Conservation (phyloP, 2,113 vertebrate genomes). For the Hemichromis elongatus region DNA sequence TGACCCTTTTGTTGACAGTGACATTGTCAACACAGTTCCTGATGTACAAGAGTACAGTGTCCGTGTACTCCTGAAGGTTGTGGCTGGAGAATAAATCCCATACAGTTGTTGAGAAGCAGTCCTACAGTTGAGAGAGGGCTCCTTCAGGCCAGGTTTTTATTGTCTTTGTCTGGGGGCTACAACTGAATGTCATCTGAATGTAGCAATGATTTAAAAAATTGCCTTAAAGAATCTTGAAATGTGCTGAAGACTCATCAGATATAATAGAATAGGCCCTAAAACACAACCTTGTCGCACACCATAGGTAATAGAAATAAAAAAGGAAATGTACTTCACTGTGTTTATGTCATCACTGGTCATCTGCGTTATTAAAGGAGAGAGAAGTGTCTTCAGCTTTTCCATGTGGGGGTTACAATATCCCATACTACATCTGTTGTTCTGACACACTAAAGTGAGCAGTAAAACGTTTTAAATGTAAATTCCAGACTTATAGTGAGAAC, state of each 20-base stretch:
- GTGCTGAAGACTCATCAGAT: not conserved
- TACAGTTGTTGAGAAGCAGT: too few relatives aligned
- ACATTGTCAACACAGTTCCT: too few relatives aligned
- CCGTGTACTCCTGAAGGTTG: too few relatives aligned
- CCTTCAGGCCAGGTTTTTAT: too few relatives aligned
- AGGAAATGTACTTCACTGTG: not conserved
- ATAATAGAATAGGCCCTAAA: not conserved
- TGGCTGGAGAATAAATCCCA: too few relatives aligned
- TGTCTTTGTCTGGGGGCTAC: too few relatives aligned
- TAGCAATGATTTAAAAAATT: not conserved
- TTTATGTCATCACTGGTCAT: not conserved
- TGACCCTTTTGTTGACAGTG: too few relatives aligned
- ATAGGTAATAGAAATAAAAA: not conserved
- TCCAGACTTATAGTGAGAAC: not conserved
- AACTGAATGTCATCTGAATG: not conserved
- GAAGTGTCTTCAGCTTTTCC: not conserved
- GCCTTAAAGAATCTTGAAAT: not conserved
- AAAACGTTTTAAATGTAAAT: not conserved
- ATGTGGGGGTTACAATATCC: not conserved
- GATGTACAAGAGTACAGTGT: too few relatives aligned
- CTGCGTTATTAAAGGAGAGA: not conserved
- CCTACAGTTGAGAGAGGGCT: too few relatives aligned
- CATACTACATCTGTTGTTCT: not conserved
- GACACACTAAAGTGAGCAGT: not conserved
- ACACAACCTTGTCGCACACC: not conserved